Conservation (phyloP, 35 echinoderm and acorn worm species). For the Apostichopus californicus region DNA sequence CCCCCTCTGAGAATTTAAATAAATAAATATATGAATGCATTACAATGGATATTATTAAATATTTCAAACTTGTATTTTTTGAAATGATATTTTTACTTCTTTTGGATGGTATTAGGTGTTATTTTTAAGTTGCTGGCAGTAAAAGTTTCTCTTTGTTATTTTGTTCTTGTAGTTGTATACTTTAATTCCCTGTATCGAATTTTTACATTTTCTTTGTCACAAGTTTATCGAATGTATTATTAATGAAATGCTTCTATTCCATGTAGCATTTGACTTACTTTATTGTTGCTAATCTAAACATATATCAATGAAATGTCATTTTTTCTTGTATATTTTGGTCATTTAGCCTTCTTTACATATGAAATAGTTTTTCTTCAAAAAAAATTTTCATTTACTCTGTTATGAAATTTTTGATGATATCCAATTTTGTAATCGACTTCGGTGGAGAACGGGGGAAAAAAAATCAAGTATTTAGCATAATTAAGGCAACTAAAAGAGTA, state of each 20-base stretch:
- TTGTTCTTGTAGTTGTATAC: not conserved
- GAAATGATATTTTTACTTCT: too few relatives aligned
- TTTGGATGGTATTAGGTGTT: too few relatives aligned
- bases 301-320: slow-evolving; percentile 11
- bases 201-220: not conserved
- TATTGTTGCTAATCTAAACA: not conserved
- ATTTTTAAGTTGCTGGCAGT: too few relatives aligned
- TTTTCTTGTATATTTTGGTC: slow-evolving; percentile 17
- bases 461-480: not conserved
- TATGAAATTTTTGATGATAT: not conserved
- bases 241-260: slow-evolving; percentile 1
- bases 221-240: not conserved
- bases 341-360: slow-evolving; percentile 13
- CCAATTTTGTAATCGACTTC: not conserved
- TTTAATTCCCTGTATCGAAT: not conserved
- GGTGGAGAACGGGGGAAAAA: not conserved
- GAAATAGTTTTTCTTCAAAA: not conserved
- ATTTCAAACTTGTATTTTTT: too few relatives aligned
- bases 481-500: not conserved
- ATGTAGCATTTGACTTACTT: not conserved
- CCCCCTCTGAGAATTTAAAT: too few relatives aligned
- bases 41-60: too few relatives aligned
- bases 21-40: too few relatives aligned
- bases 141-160: too few relatives aligned
- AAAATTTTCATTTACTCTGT: not conserved